phyloP scores from a whole-genome alignment of 1,140 invertebrate species.

The Eubasilissa regina region DNA sequence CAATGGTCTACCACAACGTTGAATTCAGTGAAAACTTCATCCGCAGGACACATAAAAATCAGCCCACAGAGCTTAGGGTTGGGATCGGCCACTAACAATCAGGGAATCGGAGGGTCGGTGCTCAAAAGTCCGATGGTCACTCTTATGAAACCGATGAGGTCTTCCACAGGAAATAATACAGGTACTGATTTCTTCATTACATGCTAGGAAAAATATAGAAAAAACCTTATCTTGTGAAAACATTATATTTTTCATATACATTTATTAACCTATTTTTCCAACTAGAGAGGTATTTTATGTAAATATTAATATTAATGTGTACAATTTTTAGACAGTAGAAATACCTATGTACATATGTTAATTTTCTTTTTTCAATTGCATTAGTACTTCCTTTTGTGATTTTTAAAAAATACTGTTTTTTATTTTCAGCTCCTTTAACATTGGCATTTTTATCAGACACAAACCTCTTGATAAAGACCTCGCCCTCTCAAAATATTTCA shows the following conservation, averaged over 20 bases:
- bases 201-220: not conserved
- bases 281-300: too few species aligned
- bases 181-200: constrained; percentile 1
- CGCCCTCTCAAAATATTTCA: constrained; percentile 33
- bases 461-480: constrained; percentile 54
- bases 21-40: constrained; percentile 46
- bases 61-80: constrained; percentile 48
- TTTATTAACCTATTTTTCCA: too few species aligned
- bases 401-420: constrained; percentile 3
- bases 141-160: constrained; percentile 56
- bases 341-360: too few species aligned
- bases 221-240: too few species aligned
- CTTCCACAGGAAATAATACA: constrained; percentile 42
- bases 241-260: too few species aligned
- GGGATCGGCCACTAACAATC: constrained; percentile 33
- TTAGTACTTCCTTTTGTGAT: too few species aligned
- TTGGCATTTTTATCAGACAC: constrained; percentile 57
- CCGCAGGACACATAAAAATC: constrained; percentile 52
- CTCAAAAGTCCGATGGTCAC: constrained; percentile 57
- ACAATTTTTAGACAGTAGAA: too few species aligned
- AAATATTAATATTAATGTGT: too few species aligned
- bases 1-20: constrained; percentile 55
- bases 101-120: constrained; percentile 45
- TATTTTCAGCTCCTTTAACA: constrained; percentile 54
- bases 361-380: too few species aligned